phyloP scores from a whole-genome alignment of 2,888 invertebrate genomes.

The Alcis repandata region DNA sequence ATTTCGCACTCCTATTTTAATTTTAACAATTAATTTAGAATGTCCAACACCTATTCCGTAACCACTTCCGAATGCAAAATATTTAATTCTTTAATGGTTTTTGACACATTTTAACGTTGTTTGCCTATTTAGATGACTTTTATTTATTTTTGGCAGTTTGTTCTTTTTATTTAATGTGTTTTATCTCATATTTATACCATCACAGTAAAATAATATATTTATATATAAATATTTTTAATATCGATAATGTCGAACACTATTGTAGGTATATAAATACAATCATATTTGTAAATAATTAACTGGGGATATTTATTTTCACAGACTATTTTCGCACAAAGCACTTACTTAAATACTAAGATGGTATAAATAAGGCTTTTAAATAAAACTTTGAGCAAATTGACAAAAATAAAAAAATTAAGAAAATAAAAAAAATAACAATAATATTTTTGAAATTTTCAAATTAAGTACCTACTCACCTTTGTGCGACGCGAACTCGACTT shows the following conservation, averaged over 20 bases:
- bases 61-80: constrained; percentile 49
- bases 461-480: constrained; percentile 69
- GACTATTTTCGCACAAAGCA: no score
- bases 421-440: constrained; percentile 1
- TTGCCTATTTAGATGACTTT: constrained; percentile 48
- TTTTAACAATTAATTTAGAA: constrained; percentile 73
- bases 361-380: constrained; percentile 20
- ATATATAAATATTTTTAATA: background rate
- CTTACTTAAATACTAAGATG: constrained; percentile 7
- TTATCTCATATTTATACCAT: constrained; percentile 8
- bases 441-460: constrained; percentile 13
- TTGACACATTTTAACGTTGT: constrained; percentile 58
- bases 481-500: constrained; percentile 81
- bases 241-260: no score
- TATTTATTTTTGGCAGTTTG: constrained; percentile 66
- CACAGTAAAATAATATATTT: background rate
- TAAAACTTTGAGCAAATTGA: constrained; percentile 42
- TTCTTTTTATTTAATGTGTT: constrained; percentile 39
- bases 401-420: constrained; percentile 20
- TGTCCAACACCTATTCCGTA: constrained; percentile 53
- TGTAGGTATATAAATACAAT: no score
- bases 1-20: constrained; percentile 42
- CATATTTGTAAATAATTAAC: no score
- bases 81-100: constrained; percentile 46
- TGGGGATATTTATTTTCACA: no score